Evolutionary conservation across 2,797 vertebrate species (phyloP).

Genomic region (Coregonus sp.): DNA sequence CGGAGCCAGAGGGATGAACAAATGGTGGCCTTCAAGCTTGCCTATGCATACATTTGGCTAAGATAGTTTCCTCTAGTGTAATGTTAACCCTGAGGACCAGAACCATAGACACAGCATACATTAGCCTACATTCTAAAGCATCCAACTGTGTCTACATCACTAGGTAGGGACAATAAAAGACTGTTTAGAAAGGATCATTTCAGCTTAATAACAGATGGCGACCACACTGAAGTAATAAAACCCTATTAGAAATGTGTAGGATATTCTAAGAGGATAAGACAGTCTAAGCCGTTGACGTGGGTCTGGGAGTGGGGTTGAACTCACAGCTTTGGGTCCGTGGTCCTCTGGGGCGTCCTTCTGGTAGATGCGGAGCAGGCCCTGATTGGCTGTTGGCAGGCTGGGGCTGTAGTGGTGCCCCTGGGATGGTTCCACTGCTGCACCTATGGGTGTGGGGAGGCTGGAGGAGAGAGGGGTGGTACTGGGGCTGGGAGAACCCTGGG

Average conservation of each 20-base stretch:
- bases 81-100: not conserved
- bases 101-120: not conserved
- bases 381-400: conserved; percentile 83
- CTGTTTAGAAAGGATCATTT: too few relatives aligned
- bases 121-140: too few relatives aligned
- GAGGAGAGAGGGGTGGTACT: conserved; percentile 47
- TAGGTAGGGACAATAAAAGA: too few relatives aligned
- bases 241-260: not conserved
- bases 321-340: conserved; percentile 86
- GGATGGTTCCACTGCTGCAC: conserved; percentile 45
- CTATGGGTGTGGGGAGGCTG: conserved; percentile 36
- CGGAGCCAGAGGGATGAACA: too few relatives aligned
- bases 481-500: conserved; percentile 60
- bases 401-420: conserved; percentile 67
- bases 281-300: not conserved
- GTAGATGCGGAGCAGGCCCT: conserved; percentile 89
- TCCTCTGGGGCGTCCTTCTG: conserved; percentile 76
- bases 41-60: too few relatives aligned
- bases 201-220: too few relatives aligned
- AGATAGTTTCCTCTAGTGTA: not conserved
- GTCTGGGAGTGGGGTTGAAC: conserved; percentile 16
- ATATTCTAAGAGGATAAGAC: not conserved
- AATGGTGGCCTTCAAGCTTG: too few relatives aligned
- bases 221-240: too few relatives aligned
- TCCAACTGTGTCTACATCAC: too few relatives aligned